Evolutionary conservation across 1,140 invertebrate genomes (phyloP).

Genomic region (Conus ventricosus): DNA sequence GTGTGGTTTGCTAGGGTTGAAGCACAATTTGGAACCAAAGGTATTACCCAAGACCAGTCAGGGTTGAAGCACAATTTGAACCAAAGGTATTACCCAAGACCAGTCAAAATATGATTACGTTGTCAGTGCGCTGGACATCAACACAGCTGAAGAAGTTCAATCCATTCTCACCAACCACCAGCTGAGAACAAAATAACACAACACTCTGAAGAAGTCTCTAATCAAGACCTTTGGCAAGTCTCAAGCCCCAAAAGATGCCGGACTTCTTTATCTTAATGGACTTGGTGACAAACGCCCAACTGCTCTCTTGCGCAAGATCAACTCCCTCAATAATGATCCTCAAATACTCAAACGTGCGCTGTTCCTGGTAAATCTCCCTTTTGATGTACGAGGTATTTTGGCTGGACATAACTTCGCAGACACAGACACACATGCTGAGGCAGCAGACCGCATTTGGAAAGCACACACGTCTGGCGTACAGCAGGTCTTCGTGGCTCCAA

Average conservation of each 20-base stretch:
- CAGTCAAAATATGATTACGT: background rate
- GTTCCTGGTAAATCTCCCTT: background rate
- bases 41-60: background rate
- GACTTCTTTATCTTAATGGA: no score
- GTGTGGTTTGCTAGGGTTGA: background rate
- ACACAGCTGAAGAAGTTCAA: background rate
- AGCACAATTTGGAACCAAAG: background rate
- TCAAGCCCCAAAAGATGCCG: background rate
- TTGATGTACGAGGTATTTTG: background rate
- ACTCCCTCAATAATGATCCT: background rate
- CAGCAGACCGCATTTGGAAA: no score
- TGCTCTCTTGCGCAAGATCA: background rate
- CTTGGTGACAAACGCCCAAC: no score
- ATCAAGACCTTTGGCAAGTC: background rate
- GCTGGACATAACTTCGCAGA: background rate
- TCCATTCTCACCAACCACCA: slow-evolving; percentile 3
- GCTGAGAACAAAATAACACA: background rate
- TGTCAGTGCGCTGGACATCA: background rate
- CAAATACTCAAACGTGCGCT: background rate
- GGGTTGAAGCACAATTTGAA: background rate
- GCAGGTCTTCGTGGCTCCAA: background rate
- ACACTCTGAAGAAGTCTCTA: background rate
- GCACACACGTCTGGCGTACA: background rate
- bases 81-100: background rate
- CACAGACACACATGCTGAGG: background rate